Evolutionary conservation across 2,113 vertebrate genomes (phyloP), one percentile per base, ranked within the genome.

Genomic region (Chaetodon auriga): DNA sequence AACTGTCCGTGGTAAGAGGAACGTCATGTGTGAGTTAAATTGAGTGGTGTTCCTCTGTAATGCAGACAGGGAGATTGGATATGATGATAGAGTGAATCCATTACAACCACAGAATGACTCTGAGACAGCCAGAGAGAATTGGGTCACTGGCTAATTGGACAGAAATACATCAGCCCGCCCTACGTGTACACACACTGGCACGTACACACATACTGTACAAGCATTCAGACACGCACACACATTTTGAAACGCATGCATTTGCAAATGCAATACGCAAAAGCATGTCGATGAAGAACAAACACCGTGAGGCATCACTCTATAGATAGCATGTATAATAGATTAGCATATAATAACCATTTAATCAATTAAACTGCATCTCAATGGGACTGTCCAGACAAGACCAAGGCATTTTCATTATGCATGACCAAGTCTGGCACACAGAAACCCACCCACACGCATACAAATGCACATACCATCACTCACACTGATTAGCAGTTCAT

Each of bases 61-160:
- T 90, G 80, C 84, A 68, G 88, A 86, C 86, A 19, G 68, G 61
- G 75, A 93, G 91, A 91, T 86, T 81, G 70, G 43, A 89, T 90
- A 88, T 81, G 81, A 92, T 88, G 87, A 92, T 91, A 77, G 64
- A 89, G 73, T 30, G 90, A 92, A 85, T 81, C 83, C 87, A 90
- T 94, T 92, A 93, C 68, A 66, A 78, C 75, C 77, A 68, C 69
- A 73, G 79, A 92, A 85, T 76, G 81, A 86, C 79, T 88, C 64
- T 14, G 53, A 86, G 86, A 93, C 76, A 74, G 75, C 79, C 81
- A 68, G 73, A 85, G 81, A 87, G 87, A 93, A 93, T 54, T 93
- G 87, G 95, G 93, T 94, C 93, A 92, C 19, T n/a, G 78, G 88
- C 84, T 93, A 93, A 94, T 94, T 90, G 92, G 89, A 84, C 83